Evolutionary conservation across 2,113 vertebrate genomes (phyloP).

Genomic region (Sarotherodon lohbergeri): DNA sequence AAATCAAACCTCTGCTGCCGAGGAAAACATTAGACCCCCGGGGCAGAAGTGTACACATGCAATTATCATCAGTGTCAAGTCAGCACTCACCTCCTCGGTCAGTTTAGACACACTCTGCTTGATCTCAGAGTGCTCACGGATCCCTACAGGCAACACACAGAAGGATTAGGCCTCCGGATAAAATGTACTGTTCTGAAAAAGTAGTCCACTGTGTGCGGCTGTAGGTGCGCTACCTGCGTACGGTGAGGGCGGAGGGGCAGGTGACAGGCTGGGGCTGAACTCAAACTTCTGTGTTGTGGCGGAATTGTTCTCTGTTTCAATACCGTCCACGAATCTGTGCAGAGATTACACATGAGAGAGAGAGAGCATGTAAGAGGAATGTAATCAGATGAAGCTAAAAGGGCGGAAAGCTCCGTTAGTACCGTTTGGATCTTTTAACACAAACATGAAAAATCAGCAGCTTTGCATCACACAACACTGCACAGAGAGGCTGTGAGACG

Average conservation of each 20-base stretch:
- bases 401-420: not conserved
- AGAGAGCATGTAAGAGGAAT: not conserved
- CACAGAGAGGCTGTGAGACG: not conserved
- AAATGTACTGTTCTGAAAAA: not conserved
- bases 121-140: slow-evolving; percentile 71
- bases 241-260: slow-evolving; percentile 49
- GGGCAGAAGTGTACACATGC: not conserved
- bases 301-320: slow-evolving; percentile 71
- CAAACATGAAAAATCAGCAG: not conserved
- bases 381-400: not conserved
- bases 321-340: slow-evolving; percentile 77
- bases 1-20: not conserved
- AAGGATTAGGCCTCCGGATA: not conserved
- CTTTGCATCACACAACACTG: not conserved
- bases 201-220: not conserved
- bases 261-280: slow-evolving; percentile 64
- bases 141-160: slow-evolving; percentile 48
- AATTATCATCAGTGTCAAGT: not conserved
- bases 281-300: slow-evolving; percentile 73
- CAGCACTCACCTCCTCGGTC: slow-evolving; percentile 74
- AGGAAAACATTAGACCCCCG: not conserved
- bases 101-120: slow-evolving; percentile 75
- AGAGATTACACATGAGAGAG: not conserved
- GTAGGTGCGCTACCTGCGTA: slow-evolving; percentile 44
- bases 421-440: not conserved